Evolutionary conservation across 1,140 invertebrate species (phyloP).

Genomic region (Drosophila nebulosa): DNA sequence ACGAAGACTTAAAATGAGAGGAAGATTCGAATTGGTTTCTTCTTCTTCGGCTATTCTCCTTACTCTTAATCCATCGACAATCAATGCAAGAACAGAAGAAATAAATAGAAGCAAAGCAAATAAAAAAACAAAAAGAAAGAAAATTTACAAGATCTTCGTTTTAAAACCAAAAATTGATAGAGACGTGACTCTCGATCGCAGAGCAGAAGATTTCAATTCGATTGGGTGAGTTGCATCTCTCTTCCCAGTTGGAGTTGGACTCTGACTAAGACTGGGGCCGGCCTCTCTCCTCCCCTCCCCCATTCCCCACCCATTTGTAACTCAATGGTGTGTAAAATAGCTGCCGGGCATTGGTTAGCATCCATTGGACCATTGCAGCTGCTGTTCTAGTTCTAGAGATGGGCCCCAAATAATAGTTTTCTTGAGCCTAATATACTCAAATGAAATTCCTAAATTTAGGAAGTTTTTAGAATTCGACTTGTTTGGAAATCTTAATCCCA

Average conservation of each 20-base stretch:
- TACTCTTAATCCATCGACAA: conserved; percentile 75
- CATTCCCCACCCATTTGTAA: conserved; percentile 71
- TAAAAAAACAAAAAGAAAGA: conserved; percentile 29
- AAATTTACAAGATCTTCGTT: conserved; percentile 15
- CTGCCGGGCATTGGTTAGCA: conserved; percentile 55
- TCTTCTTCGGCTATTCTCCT: conserved; percentile 6
- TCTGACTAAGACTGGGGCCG: conserved; percentile 26
- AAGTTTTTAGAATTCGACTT: too few species aligned
- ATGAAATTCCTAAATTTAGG: too few species aligned
- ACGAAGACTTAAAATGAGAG: neutral
- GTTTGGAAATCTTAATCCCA: too few species aligned
- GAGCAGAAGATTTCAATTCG: neutral
- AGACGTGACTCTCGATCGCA: conserved; percentile 20
- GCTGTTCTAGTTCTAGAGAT: conserved; percentile 43
- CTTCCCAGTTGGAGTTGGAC: conserved; percentile 18
- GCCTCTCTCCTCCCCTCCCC: too few species aligned
- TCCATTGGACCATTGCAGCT: conserved; percentile 35
- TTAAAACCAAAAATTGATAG: conserved; percentile 38
- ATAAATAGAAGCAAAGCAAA: neutral
- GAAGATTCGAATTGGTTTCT: neutral
- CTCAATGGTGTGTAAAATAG: conserved; percentile 77
- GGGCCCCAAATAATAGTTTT: conserved; percentile 16
- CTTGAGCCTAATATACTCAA: too few species aligned
- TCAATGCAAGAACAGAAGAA: conserved; percentile 55
- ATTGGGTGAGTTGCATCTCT: neutral